Base-by-base conservation (phyloP, 1,140 invertebrate genomes). In the Metaphire vulgaris region DNA sequence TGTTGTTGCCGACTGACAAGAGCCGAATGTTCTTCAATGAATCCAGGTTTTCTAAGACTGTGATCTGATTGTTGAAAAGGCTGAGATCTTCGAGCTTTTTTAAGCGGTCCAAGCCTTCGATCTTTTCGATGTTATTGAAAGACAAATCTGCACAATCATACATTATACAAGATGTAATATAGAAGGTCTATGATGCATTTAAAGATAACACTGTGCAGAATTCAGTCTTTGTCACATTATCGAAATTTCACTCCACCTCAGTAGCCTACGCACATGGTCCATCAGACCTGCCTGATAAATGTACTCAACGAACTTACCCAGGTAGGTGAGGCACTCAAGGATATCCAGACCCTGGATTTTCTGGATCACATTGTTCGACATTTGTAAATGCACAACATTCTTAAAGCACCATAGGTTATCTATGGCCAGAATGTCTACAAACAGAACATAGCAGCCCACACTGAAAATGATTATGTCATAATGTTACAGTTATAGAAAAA, bases 1-100 rank as follows among this genome's bases (percentile, higher is more conserved):
- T 83, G 87, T 95, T 95, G 82, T 91, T 91, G 29, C 93, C 93
- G 81, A 95, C 89, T 80, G 92, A 95, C 29, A 96, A 90, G 66
- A 96, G 91, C 1, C 91, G 88, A 15, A 96, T 86, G 78, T 92
- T 90, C 31, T 76, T 78, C 0, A 86, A 79, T 26, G 74, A 72
- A 64, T 87, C 83, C 82, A 87, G 83, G 76, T 87, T 87, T 81
- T 87, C 86, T 32, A 87, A 82, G n/a, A 77, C 81, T 28, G 80
- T 80, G 41, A 87, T 87, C 74, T 85, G 80, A 80, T 87, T 87
- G 77, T 86, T 87, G 75, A 82, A 87, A 31, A 87, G 79, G 2
- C 83, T 85, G 21, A 87, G 77, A 79, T 87, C 86, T 77, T 83
- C 80, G 30, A 87, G 74, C 77, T 87, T 83, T 74, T 83, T 83